Base-by-base conservation (phyloP, 2,888 invertebrate species). In the Lysandra bellargus region DNA sequence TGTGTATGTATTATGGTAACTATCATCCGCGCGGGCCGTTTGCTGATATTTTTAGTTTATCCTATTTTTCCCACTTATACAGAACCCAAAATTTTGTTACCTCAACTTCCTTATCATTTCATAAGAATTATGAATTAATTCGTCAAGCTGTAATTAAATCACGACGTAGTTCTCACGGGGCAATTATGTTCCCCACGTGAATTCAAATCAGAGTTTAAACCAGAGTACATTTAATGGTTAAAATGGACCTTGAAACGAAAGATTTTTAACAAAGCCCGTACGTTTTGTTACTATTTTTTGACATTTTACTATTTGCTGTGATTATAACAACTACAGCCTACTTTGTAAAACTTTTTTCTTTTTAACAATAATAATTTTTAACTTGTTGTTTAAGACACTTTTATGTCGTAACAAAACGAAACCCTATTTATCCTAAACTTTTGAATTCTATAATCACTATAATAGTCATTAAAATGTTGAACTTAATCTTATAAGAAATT, bases 71-170 rank as follows among this genome's bases (percentile, higher is more conserved):
- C 2, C 64, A 64, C 23, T 14, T 53, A 30, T 23, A 64, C 64
- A 30, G 64, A 64, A 64, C 30, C 30, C 30, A 64, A 64, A 30
- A 12, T 4, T 64, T 64, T 64, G 12, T 61, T n/a, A 60, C n/a
- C 23, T 64, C 9, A 30, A 64, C 64, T 30, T 64, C 64, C 9
- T 30, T 30, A 64, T 30, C 0, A 30, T 64, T 64, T 64, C 64
- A 9, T 30, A 64, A 30, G 64, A 64, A 64, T 33, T 37, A 33
- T 69, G 69, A 69, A 69, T 69, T 33, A 37, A 69, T 69, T 69
- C 69, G 69, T 37, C 33, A 69, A 69, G 69, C 69, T 69, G 14
- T 33, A 33, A 69, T 69, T 69, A 69, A 69, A 69, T 69, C 69
- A 69, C 33, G 33, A 37, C 30, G 64, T 61, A 61, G 33, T 69